Conservation (phyloP, 2,113 vertebrate genomes). For the Gallinago media region DNA sequence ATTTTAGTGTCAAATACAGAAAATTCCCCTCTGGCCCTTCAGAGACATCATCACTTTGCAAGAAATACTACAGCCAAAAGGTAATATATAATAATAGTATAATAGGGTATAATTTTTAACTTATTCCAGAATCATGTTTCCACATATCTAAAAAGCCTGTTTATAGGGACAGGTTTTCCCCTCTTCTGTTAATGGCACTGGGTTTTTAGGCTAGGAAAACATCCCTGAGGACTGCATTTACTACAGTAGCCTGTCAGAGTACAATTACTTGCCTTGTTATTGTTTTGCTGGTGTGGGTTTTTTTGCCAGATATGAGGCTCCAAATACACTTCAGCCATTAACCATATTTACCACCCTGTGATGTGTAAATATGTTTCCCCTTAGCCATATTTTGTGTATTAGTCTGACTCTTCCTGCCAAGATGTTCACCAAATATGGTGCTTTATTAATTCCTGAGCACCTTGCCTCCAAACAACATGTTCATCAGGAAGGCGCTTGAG, state of each 20-base stretch:
- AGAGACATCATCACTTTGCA: neutral
- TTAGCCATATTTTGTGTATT: conserved; percentile 48
- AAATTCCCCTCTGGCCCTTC: neutral
- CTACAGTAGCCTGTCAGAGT: neutral
- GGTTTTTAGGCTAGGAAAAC: neutral
- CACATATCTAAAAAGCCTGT: neutral
- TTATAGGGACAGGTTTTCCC: neutral
- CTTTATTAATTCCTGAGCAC: conserved; percentile 19
- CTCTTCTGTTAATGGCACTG: neutral
- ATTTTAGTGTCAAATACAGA: neutral
- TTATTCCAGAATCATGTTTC: neutral
- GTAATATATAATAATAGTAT: neutral
- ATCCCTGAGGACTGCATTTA: neutral
- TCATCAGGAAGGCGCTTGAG: neutral
- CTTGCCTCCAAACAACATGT: neutral
- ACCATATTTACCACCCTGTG: neutral
- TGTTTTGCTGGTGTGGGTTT: neutral
- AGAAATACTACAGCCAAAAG: conserved; percentile 22
- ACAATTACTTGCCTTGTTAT: neutral
- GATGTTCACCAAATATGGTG: conserved; percentile 28
- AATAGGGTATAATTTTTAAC: neutral
- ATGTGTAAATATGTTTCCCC: conserved; percentile 46
- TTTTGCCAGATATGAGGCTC: neutral
- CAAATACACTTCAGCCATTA: conserved; percentile 27
- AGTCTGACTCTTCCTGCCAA: conserved; percentile 48